Evolutionary conservation across 2,888 invertebrate genomes (phyloP).

Genomic region (Tipula lateralis): DNA sequence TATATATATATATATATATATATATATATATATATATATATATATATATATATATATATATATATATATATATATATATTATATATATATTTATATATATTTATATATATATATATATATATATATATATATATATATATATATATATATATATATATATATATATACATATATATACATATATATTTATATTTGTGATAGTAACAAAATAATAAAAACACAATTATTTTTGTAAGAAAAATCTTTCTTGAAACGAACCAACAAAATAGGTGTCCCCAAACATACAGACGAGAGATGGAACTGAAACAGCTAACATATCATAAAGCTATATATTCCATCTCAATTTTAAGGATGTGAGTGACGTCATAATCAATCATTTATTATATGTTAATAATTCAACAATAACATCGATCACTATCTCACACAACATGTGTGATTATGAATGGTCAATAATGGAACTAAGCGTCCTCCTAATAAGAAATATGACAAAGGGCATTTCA

Average conservation of each 20-base stretch:
- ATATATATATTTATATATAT: not conserved
- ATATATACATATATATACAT: not conserved
- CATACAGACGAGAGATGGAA: not conserved
- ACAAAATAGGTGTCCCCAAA: not conserved
- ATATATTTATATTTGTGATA: slow-evolving; percentile 8
- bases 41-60: not conserved
- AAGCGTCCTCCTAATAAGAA: not conserved
- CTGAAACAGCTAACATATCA: not conserved
- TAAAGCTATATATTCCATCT: not conserved
- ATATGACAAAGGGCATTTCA: not conserved
- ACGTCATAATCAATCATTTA: not conserved
- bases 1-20: not conserved
- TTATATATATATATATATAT: not conserved
- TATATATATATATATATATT: not conserved
- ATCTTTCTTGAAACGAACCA: not conserved
- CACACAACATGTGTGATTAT: not conserved
- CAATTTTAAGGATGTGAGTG: not conserved
- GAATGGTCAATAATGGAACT: not conserved
- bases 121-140: not conserved
- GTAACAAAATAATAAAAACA: not conserved
- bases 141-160: not conserved
- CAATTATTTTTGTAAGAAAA: not conserved
- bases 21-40: not conserved
- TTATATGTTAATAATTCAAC: not conserved
- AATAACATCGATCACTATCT: not conserved